Conservation (phyloP, 2,888 invertebrate species). For the Drosophila neotestacea region DNA sequence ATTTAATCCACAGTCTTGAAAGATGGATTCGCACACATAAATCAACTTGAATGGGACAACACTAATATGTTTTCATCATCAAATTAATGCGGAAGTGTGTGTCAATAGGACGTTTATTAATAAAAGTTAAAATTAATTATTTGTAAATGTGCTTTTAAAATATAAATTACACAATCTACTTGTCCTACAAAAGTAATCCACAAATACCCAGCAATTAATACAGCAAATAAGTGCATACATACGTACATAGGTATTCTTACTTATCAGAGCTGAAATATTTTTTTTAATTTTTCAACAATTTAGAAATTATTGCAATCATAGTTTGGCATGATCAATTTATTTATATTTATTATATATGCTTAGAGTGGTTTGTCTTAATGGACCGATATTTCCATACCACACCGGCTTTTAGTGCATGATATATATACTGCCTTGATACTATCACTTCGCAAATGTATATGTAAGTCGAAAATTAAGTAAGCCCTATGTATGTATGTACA, state of each 20-base stretch:
- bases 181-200: constrained; percentile 37
- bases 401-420: too few relatives aligned
- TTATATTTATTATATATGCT: not conserved
- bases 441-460: too few relatives aligned
- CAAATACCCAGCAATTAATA: constrained; percentile 20
- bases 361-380: not conserved
- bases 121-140: constrained; percentile 55
- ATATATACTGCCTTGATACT: not conserved
- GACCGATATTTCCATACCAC: not conserved
- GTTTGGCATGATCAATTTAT: not conserved
- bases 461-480: not conserved
- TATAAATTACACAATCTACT: constrained; percentile 48
- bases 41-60: constrained; percentile 92
- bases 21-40: constrained; percentile 89
- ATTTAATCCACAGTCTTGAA: constrained; percentile 67
- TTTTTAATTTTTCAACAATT: not conserved
- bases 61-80: constrained; percentile 88
- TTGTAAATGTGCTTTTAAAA: constrained; percentile 70
- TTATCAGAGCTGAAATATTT: not conserved
- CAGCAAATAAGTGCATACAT: constrained; percentile 20
- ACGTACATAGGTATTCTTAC: not conserved
- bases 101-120: constrained; percentile 33
- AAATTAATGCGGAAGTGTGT: constrained; percentile 58
- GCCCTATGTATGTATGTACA: constrained; percentile 27
- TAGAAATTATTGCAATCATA: not conserved